Evolutionary conservation across 2,797 vertebrate genomes (phyloP).

Genomic region (Limnodromus scolopaceus): DNA sequence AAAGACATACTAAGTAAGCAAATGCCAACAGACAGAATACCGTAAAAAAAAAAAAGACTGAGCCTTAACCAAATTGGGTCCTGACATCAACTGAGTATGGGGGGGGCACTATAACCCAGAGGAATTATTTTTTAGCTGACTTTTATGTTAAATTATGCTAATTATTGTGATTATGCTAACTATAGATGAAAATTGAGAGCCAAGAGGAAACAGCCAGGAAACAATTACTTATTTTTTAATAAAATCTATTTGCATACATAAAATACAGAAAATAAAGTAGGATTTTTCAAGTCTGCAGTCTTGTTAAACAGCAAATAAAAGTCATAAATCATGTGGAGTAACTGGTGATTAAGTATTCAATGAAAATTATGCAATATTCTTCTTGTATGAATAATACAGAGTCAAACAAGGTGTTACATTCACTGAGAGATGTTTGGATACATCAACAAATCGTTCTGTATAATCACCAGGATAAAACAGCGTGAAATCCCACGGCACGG

Average conservation of each 20-base stretch:
- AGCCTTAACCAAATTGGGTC: neutral
- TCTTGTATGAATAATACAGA: neutral
- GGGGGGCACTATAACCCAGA: neutral
- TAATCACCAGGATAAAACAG: neutral
- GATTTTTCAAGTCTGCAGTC: neutral
- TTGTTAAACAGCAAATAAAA: neutral
- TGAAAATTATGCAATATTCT: neutral
- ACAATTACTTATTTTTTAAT: neutral
- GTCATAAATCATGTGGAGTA: neutral
- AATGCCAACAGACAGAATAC: accelerated
- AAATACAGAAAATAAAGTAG: neutral
- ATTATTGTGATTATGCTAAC: neutral
- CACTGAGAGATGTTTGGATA: neutral
- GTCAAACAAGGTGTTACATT: neutral
- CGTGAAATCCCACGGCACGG: accelerated
- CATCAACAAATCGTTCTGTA: neutral
- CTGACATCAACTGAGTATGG: neutral
- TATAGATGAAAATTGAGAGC: neutral
- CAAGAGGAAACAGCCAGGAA: neutral
- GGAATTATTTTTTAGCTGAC: neutral
- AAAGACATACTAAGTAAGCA: neutral
- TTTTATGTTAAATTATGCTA: neutral
- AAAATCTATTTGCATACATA: neutral
- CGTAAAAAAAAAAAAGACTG: neutral
- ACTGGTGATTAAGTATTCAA: neutral